Evolutionary conservation across 2,888 invertebrate species (phyloP), one percentile per base, ranked within the genome.

Genomic region (Zelleria hepariella): DNA sequence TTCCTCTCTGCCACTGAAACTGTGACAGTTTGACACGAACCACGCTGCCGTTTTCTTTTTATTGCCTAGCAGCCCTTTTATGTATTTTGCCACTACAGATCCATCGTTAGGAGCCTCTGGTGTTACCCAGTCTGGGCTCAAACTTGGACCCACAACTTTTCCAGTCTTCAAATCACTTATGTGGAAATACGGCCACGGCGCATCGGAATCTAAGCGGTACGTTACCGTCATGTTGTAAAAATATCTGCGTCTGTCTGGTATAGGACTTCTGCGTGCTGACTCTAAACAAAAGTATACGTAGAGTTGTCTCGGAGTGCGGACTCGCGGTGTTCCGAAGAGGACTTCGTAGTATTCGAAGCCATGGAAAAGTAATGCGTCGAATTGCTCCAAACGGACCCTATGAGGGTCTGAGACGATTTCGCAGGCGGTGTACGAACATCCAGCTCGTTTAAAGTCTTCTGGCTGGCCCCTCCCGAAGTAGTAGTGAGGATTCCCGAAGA

Each of bases 151-250:
- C 2, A 82, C 67, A 2, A 66, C 65, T 2, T 63, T 60, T 0
- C 67, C 75, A 1, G 64, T 69, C 47, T 66, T 58, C 8, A 23
- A 5, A 24, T 86, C 80, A 27, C 66, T 48, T 7, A 90, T 60
- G 7, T 66, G 62, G 3, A 69, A 75, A 62, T 90, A 90, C 1
- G 84, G 67, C 85, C 85, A 85, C 0, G 74, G 49, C 18, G 90
- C 68, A 64, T 90, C 90, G 60, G 90, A 90, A 64, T 86, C 89
- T 61, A 86, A 64, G 61, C 90, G 79, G 68, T 91, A 91, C 0
- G 87, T 90, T 89, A 91, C 90, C 1, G 91, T 91, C 62, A 86
- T 70, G 66, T 92, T 91, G 65, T 88, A 93, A 60, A 91, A 90
- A 32, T 75, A 65, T 6, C 72, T 66, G 52, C 80, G 78, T 54